Conservation (phyloP, 2,113 vertebrate species). For the Bungarus multicinctus region DNA sequence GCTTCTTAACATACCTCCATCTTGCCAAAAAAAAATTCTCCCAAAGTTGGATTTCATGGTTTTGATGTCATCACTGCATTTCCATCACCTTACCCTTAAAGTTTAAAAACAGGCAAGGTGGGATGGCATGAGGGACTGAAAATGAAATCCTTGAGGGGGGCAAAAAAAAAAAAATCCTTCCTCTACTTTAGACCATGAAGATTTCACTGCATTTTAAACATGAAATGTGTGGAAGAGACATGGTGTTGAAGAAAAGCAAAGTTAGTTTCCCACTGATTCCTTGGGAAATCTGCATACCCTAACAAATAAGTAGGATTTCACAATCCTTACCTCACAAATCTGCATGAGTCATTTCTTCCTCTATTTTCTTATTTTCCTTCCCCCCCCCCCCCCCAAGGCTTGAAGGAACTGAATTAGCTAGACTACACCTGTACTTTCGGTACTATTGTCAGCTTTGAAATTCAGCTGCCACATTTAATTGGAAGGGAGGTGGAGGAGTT, state of each 20-base stretch:
- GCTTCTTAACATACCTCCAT: no score
- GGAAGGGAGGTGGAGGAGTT: no score
- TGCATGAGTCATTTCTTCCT: neutral
- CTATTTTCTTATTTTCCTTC: neutral
- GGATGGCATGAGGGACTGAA: no score
- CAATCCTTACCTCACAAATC: neutral
- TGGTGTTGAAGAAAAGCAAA: neutral
- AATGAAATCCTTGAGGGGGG: no score
- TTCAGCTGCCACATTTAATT: no score
- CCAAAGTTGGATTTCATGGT: no score
- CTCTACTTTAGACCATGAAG: neutral
- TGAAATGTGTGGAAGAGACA: neutral
- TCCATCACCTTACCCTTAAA: no score
- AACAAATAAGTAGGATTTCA: neutral
- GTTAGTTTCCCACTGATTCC: neutral
- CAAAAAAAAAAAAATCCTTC: neutral
- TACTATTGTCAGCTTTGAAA: no score
- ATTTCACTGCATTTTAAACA: neutral
- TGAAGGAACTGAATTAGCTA: neutral
- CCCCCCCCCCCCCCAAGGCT: neutral
- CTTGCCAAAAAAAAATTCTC: no score
- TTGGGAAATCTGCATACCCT: neutral
- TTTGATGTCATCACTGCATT: no score
- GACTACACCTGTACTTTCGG: neutral
- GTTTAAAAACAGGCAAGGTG: no score